Percentiles rank a stretch among this genome's conserved stretches.
Conservation (phyloP, 2,797 vertebrate genomes). For the Myotis daubentonii region DNA sequence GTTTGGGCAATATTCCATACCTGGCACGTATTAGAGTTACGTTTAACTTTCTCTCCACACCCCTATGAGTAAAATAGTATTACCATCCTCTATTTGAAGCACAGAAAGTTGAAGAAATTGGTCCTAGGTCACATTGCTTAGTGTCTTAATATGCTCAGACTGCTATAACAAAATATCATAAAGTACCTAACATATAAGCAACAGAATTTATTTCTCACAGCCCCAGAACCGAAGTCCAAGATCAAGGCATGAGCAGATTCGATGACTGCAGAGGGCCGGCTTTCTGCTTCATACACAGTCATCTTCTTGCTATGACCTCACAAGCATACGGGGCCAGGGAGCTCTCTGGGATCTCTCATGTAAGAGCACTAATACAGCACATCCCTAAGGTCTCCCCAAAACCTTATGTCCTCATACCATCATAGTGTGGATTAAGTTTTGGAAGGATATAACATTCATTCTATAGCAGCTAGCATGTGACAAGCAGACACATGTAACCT, state of each 20-base stretch:
- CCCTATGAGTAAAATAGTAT: neutral
- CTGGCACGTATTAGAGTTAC: neutral
- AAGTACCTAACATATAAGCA: neutral
- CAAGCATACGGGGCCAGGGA: neutral
- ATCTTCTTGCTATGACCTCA: neutral
- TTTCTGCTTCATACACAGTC: neutral
- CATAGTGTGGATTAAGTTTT: neutral
- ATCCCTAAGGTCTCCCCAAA: neutral
- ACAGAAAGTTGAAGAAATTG: neutral
- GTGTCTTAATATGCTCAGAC: neutral
- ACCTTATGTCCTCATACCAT: neutral
- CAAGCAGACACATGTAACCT: neutral
- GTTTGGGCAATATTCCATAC: neutral
- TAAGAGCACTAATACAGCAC: neutral
- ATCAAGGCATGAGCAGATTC: neutral
- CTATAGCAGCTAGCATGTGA: neutral
- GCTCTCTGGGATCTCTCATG: neutral
- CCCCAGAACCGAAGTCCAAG: neutral
- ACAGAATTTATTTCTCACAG: neutral
- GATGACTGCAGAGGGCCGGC: neutral
- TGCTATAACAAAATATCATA: neutral
- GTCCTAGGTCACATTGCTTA: neutral
- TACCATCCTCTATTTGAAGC: neutral
- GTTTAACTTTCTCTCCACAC: neutral
- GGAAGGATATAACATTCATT: neutral